Evolutionary conservation across 2,888 invertebrate species (phyloP), one percentile per base, ranked within the genome.

Genomic region (Chrysopilus asiliformis): DNA sequence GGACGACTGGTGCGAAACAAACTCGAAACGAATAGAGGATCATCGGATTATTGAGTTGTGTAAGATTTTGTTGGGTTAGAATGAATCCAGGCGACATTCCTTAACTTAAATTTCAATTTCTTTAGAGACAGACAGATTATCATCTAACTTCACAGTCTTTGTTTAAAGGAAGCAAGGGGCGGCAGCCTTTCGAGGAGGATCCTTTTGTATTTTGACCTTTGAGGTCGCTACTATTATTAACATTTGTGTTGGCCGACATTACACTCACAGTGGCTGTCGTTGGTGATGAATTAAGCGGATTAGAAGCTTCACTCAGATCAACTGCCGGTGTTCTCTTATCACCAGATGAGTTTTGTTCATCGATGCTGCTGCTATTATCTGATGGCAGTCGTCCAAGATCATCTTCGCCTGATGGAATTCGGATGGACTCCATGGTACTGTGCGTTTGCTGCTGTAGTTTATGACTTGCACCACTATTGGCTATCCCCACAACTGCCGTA

Each of bases 141-240:
- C 83, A 84, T 75, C 84, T 84, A 73, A 83, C 83, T 72, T 82
- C 81, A 68, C 82, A 81, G 70, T 81, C 82, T 71, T 82, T 79
- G 61, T 74, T 79, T 53, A 76, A 69, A 56, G 76, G 68, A 57
- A 75, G 68, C 53, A 60, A 52, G 45, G 40, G 40, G 32, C n/a
- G n/a, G n/a, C 43, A 43, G 35, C 40, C 40, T 38, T 43, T 43
- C n/a, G 43, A 38, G 35, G 40, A n/a, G n/a, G n/a, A n/a, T n/a
- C n/a, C n/a, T n/a, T n/a, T 32, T 12, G 27, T 38, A 37, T 24
- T 36, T 36, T 43, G 43, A 39, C 43, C 43, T 43, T 43, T 43
- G 42, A 43, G 43, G 38, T 42, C 40, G 34, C 27, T 40, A 28
- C 27, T 32, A 12, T 26, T 33, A 16, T 38, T 38, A n/a, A n/a